Evolutionary conservation across 2,797 vertebrate genomes (phyloP).

Genomic region (Trachops cirrhosus): DNA sequence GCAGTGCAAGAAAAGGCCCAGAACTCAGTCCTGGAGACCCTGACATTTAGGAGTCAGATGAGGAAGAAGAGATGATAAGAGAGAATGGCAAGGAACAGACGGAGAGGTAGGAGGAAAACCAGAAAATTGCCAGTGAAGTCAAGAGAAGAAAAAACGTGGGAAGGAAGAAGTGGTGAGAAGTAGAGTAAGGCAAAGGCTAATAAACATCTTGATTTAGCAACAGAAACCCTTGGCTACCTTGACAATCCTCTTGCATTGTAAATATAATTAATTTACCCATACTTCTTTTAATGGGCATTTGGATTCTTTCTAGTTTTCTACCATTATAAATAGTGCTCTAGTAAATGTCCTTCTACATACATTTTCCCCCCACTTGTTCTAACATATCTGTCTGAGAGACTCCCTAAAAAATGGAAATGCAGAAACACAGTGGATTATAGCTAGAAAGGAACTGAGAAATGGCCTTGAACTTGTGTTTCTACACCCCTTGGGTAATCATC

Average conservation of each 20-base stretch:
- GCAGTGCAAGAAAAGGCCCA: not conserved
- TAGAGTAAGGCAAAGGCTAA: not conserved
- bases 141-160: not conserved
- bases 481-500: constrained; percentile 11
- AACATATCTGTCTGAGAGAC: not conserved
- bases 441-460: constrained; percentile 5
- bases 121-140: not conserved
- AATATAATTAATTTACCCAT: not conserved
- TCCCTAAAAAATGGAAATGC: constrained; percentile 32
- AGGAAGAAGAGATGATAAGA: not conserved
- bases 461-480: constrained; percentile 44
- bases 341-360: not conserved
- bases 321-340: not conserved
- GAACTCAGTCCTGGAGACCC: not conserved
- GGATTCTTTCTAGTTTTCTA: constrained; percentile 19
- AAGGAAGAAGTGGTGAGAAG: not conserved
- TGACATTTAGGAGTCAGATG: not conserved
- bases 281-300: not conserved
- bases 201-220: not conserved
- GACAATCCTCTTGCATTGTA: not conserved
- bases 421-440: not conserved
- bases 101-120: not conserved
- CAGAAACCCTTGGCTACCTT: not conserved
- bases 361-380: not conserved
- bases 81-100: not conserved